Evolutionary conservation across 2,113 vertebrate species (phyloP).

Genomic region (Cololabis saira): DNA sequence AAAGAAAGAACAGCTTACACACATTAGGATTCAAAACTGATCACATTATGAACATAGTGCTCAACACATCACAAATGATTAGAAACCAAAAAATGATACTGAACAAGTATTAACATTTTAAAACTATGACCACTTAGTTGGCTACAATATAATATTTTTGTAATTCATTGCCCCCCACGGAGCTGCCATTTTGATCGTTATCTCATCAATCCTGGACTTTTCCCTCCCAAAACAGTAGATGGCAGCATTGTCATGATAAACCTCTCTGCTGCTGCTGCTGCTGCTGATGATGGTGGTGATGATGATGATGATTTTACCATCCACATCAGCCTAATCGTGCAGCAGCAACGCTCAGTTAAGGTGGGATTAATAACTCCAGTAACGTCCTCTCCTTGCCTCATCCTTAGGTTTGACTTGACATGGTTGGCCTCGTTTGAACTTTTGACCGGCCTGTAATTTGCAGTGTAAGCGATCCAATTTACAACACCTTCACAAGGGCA

Average conservation of each 20-base stretch:
- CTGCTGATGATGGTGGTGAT: too few species aligned
- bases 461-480: conserved; percentile 63
- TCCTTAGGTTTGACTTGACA: conserved; percentile 54
- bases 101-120: too few species aligned
- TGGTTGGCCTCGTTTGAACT: conserved; percentile 59
- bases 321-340: conserved; percentile 18
- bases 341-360: conserved; percentile 27
- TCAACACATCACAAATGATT: too few species aligned
- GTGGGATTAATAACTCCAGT: conserved; percentile 52
- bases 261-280: rapidly evolving
- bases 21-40: too few species aligned
- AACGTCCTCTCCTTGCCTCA: conserved; percentile 42
- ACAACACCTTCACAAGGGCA: conserved; percentile 59
- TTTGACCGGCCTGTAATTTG: conserved; percentile 62
- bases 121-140: too few species aligned
- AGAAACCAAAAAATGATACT: too few species aligned
- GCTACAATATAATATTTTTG: too few species aligned
- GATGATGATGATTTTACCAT: not conserved
- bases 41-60: too few species aligned
- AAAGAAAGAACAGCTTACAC: too few species aligned
- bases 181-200: too few species aligned
- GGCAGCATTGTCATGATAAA: conserved; percentile 67
- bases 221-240: conserved; percentile 54
- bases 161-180: too few species aligned
- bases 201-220: not conserved